Base-by-base conservation (phyloP, 1,140 invertebrate genomes). In the Papilio glaucus region DNA sequence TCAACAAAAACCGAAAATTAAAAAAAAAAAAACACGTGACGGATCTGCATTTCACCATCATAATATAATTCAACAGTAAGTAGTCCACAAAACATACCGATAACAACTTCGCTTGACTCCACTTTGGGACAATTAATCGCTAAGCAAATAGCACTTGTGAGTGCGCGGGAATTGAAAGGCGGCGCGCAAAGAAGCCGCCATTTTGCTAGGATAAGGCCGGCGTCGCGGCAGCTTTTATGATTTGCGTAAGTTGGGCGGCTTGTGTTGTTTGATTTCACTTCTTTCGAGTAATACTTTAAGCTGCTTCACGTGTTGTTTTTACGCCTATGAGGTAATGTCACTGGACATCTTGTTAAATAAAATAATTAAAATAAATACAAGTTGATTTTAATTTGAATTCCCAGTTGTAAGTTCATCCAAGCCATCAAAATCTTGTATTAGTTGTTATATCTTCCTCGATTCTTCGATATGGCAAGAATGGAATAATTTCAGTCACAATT, bases 131-230 rank as follows among this genome's bases (percentile, higher is more conserved):
- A 69, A 49, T 53, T 29, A 69, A 49, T 49, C 67, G 29, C 42
- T 49, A n/a, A 53, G 45, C 42, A 69, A 67, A 67, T 45, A 69
- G 42, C 42, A 39, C 33, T 53, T 49, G 67, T 24, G 26, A 12
- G 41, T 49, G 67, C 67, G 67, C 67, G 67, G 67, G 41, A 26
- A 42, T 67, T 49, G 41, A 42, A 69, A 69, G 45, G 42, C 61
- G 0, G 12, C n/a, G n/a, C n/a, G 24, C 65, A 68, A 68, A 68
- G 65, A 13, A n/a, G 65, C 65, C 65, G 65, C 39, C 41, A 29
- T 45, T 29, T 9, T 68, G 41, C n/a, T 18, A 21, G 65, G 39
- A 68, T 26, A 68, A 29, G 39, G 21, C 37, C 21, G 15, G 8
- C 26, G 3, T 41, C 9, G 65, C 65, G 65, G 65, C 24, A 38